Evolutionary conservation across 2,888 invertebrate species (phyloP).

Genomic region (Aromia moschata): DNA sequence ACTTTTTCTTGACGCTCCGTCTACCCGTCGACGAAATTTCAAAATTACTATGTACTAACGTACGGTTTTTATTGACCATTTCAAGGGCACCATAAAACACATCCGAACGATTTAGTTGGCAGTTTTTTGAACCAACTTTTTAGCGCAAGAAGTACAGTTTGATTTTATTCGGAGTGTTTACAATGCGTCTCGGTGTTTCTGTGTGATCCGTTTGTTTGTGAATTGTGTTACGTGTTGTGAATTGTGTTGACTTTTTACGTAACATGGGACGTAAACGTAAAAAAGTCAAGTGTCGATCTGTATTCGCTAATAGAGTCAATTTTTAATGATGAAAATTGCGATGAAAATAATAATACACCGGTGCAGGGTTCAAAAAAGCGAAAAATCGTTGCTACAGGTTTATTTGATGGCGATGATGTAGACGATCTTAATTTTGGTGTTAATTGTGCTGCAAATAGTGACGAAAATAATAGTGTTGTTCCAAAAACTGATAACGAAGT

Average conservation of each 20-base stretch:
- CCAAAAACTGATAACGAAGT: neutral
- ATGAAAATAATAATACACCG: neutral
- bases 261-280: constrained; percentile 3
- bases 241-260: neutral
- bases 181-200: no score
- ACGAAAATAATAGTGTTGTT: neutral
- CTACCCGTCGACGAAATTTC: constrained; percentile 25
- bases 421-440: neutral
- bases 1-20: constrained; percentile 32
- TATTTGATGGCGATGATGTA: constrained; percentile 8
- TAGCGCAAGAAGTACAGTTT: neutral
- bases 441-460: no score
- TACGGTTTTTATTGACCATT: neutral
- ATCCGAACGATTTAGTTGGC: neutral
- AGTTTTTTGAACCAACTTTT: neutral
- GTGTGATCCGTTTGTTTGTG: neutral
- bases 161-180: neutral
- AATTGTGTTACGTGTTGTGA: neutral
- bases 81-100: neutral
- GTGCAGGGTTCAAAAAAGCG: constrained; percentile 7
- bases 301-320: constrained; percentile 3
- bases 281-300: constrained; percentile 10
- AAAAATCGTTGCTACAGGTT: neutral
- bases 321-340: neutral
- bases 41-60: neutral